phyloP scores from a whole-genome alignment of 1,140 invertebrate genomes.

The Drosophila albomicans region DNA sequence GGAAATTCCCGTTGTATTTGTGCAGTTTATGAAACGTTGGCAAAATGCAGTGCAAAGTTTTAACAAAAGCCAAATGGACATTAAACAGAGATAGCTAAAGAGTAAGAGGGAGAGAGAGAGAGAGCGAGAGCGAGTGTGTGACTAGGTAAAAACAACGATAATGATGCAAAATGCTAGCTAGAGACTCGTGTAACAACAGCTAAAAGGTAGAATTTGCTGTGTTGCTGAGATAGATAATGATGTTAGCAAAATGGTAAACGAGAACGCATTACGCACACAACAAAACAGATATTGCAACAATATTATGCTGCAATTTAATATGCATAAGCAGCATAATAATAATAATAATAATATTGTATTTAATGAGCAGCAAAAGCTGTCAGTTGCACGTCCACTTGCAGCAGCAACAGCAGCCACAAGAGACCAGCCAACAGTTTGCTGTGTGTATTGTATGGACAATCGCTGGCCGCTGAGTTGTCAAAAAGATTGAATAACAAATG shows the following conservation, averaged over 20 bases:
- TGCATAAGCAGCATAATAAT: conserved; percentile 7
- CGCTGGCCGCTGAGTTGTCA: conserved; percentile 58
- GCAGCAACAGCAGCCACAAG: not conserved
- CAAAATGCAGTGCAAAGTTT: conserved; percentile 40
- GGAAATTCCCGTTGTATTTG: conserved; percentile 69
- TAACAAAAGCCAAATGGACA: conserved; percentile 29
- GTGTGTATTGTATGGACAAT: not conserved
- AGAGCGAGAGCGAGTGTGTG: not conserved
- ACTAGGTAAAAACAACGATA: conserved; percentile 17
- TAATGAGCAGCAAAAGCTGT: conserved; percentile 10
- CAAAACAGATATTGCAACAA: conserved; percentile 7
- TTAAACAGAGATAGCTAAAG: not conserved
- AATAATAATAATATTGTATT: conserved; percentile 8
- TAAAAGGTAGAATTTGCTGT: conserved; percentile 13
- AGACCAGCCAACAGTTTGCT: not conserved
- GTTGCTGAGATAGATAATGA: not conserved
- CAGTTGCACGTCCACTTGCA: conserved; percentile 21
- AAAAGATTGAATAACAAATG: conserved; percentile 60
- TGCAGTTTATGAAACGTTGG: conserved; percentile 59
- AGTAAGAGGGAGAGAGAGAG: not conserved
- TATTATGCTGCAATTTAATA: conserved; percentile 5
- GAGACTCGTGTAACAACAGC: conserved; percentile 6
- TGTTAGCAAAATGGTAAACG: conserved; percentile 4
- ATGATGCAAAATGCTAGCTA: conserved; percentile 21
- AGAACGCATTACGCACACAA: conserved; percentile 6